phyloP scores from a whole-genome alignment of 2,888 invertebrate genomes.

The Argynnis bischoffii region DNA sequence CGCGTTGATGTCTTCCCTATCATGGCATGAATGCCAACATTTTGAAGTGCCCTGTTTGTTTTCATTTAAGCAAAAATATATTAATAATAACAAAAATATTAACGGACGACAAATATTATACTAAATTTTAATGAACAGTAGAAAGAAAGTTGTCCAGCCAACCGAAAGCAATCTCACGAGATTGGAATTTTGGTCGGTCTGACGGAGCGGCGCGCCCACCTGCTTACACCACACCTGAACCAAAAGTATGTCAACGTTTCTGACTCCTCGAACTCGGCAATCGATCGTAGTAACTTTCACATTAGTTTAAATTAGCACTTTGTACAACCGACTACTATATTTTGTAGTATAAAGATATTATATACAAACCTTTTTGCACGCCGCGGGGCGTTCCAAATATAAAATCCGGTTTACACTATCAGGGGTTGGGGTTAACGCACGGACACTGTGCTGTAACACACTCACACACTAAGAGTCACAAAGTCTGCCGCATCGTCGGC shows the following conservation, averaged over 20 bases:
- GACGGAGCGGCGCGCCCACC: conserved; percentile 74
- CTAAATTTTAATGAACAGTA: conserved; percentile 43
- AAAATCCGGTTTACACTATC: conserved; percentile 80
- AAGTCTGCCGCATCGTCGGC: conserved; percentile 70
- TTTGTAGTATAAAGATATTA: conserved; percentile 41
- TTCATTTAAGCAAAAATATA: neutral
- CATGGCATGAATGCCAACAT: conserved; percentile 42
- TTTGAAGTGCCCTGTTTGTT: neutral
- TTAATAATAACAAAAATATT: conserved; percentile 3
- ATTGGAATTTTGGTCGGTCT: conserved; percentile 73
- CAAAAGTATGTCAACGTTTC: conserved; percentile 78
- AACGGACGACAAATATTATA: conserved; percentile 3
- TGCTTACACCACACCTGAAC: conserved; percentile 76
- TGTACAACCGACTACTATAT: conserved; percentile 51
- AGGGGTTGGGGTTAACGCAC: conserved; percentile 79
- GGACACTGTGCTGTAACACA: conserved; percentile 74
- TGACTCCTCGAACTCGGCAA: conserved; percentile 73
- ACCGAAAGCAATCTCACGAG: conserved; percentile 72
- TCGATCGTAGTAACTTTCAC: conserved; percentile 79
- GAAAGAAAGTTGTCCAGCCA: conserved; percentile 72
- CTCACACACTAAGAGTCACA: conserved; percentile 76
- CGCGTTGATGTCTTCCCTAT: conserved; percentile 79
- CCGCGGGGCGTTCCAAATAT: conserved; percentile 68
- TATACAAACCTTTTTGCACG: conserved; percentile 68
- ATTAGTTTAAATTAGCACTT: conserved; percentile 77